phyloP scores from a whole-genome alignment of 2,797 vertebrate genomes.

The Sphenopsis melanotis region DNA sequence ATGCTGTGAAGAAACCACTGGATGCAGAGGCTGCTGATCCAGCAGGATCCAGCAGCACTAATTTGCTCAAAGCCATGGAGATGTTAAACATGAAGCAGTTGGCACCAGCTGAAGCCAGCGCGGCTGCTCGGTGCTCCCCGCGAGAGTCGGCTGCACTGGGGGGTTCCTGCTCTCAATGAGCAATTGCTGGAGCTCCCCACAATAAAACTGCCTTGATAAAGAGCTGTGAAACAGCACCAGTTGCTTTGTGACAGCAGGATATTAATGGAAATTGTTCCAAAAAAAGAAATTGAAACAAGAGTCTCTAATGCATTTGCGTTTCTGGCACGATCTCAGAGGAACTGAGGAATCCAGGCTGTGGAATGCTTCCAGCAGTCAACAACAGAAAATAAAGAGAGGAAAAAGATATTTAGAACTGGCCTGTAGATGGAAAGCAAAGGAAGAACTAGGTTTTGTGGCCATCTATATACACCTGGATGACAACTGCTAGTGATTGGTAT shows the following conservation, averaged over 20 bases:
- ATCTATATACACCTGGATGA: too few relatives aligned
- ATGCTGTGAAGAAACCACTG: background rate
- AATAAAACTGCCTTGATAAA: background rate
- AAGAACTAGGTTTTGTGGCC: background rate
- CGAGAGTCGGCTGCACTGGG: background rate
- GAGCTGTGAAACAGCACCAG: background rate
- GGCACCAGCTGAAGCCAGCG: background rate
- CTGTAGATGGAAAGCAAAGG: background rate
- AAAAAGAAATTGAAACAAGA: background rate
- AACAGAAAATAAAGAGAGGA: background rate
- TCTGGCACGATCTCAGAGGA: background rate
- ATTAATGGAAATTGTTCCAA: background rate
- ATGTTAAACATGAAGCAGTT: background rate
- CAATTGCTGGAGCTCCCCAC: background rate
- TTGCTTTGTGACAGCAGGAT: background rate
- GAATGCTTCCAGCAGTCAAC: background rate
- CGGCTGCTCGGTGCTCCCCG: background rate
- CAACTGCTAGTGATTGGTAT: background rate
- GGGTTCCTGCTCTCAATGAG: background rate
- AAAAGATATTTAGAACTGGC: background rate
- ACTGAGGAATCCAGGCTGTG: background rate
- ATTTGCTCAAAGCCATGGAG: background rate
- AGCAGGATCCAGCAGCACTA: background rate
- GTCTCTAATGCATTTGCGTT: background rate
- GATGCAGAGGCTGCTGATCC: background rate